These are phyloP conservation scores for Centropristis striata DNA, from an alignment of 2,113 vertebrate species.

Conservation along the genomic window DNA sequence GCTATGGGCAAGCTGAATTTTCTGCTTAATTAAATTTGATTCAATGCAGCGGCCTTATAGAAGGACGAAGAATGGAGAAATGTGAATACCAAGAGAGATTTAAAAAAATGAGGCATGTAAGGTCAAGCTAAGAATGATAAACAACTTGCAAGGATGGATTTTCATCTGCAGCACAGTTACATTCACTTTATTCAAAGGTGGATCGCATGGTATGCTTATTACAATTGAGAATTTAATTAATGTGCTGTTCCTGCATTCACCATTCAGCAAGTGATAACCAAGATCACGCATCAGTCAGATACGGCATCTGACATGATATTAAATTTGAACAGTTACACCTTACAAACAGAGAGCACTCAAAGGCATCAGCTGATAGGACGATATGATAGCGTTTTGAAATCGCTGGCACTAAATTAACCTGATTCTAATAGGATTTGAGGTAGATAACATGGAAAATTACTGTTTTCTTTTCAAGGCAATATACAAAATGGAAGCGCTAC, in stretches of 20 bases:
- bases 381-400: slow-evolving; percentile 81
- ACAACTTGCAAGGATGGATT: background rate
- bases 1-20: background rate
- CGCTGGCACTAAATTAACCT: slow-evolving; percentile 85
- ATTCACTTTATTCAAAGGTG: slow-evolving; percentile 39
- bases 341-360: slow-evolving; percentile 80
- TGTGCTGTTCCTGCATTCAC: slow-evolving; percentile 35
- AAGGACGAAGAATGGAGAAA: background rate
- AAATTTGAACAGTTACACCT: slow-evolving; percentile 75
- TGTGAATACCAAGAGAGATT: background rate
- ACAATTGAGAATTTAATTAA: slow-evolving; percentile 65
- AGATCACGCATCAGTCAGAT: slow-evolving; percentile 73
- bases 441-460: slow-evolving; percentile 85
- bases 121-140: slow-evolving; percentile 29
- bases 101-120: background rate
- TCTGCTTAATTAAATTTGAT: slow-evolving; percentile 25
- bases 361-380: slow-evolving; percentile 76
- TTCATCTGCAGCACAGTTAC: background rate
- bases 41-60: slow-evolving; percentile 3
- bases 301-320: slow-evolving; percentile 72
- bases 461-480: slow-evolving; percentile 87
- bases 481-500: slow-evolving; percentile 82
- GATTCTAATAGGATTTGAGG: slow-evolving; percentile 86
- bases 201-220: slow-evolving; percentile 28
- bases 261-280: slow-evolving; percentile 60